A percentile compares a stretch with the other conserved stretches of the same genome.
phyloP scores from a whole-genome alignment of 2,888 invertebrate species.

The Dysmachus trigonus region DNA sequence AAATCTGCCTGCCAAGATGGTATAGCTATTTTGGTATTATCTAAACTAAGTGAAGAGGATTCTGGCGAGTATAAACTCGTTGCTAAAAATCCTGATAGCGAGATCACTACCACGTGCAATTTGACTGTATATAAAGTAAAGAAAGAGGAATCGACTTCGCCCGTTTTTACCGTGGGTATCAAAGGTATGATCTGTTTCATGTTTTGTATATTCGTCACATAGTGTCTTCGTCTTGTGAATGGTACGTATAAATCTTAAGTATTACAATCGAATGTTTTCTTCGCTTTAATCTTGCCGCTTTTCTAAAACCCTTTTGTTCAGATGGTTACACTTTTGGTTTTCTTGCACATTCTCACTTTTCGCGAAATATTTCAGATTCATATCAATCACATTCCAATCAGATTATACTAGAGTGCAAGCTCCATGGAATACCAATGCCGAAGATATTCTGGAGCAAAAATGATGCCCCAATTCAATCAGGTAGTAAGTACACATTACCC shows the following conservation, averaged over 20 bases:
- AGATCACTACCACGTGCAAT: conserved; percentile 73
- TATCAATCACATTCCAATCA: conserved; percentile 77
- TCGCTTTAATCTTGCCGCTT: neutral
- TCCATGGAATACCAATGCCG: conserved; percentile 78
- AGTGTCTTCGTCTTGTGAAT: conserved; percentile 20
- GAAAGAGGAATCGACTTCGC: conserved; percentile 73
- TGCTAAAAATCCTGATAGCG: conserved; percentile 78
- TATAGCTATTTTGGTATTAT: conserved; percentile 77
- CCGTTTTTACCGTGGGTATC: conserved; percentile 79
- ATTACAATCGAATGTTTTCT: neutral
- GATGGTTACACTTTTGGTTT: neutral
- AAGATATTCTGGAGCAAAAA: conserved; percentile 77
- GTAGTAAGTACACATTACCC: conserved; percentile 70
- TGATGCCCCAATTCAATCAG: conserved; percentile 66
- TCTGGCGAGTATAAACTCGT: conserved; percentile 81
- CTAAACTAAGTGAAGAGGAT: conserved; percentile 74
- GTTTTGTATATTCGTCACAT: conserved; percentile 40
- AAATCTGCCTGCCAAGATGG: conserved; percentile 73
- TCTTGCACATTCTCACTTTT: conserved; percentile 2
- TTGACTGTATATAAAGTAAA: conserved; percentile 76
- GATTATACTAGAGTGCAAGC: conserved; percentile 78
- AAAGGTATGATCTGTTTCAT: conserved; percentile 67
- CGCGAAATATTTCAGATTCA: conserved; percentile 66
- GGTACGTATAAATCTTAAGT: conserved; percentile 31
- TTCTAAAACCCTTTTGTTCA: neutral